Evolutionary conservation across 64 coral and sea anemone genomes (phyloP), one percentile per base, ranked within the genome.

Genomic region (Pachyseris speciosa): DNA sequence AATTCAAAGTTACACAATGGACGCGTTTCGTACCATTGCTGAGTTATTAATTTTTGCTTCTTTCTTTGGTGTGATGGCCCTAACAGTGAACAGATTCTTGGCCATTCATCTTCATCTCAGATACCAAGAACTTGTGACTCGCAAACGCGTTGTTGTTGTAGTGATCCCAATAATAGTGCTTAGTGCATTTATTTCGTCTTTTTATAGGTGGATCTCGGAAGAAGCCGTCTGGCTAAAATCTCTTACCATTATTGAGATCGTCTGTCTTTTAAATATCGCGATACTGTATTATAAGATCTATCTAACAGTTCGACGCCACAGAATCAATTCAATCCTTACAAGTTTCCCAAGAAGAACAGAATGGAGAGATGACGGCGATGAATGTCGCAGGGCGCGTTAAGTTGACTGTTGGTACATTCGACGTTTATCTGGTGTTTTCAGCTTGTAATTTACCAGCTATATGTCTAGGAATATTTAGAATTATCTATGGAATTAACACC

Each of bases 51-150:
- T 20, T 20, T 70, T 36, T 40, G 67, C 67, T 4, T 70, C 67
- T 2, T 70, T 39, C 36, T 40, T 70, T 40, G 32, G 67, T 20
- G 33, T 70, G 3, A 20, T 70, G 32, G 32, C 36, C 16, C 16
- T 70, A 37, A 70, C 32, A 38, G 32, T 70, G 0, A 33, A 70
- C 15, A 70, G 33, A 37, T 70, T 70, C 33, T 38, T 70, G 32
- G 67, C 67, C 13, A 70, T 70, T 38, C 33, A 39, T 70, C 32
- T 70, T 70, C 67, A 70, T 31, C 36, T 70, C 5, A 70, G 67
- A 70, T 70, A 70, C 34, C 67, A 70, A 31, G 64, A 36, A 38
- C 9, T 39, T 19, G 34, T 70, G 4, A 70, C 67, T 70, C 19
- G 17, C 34, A 70, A 70, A 17, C 67, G 67, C 11, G 32, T 32